A percentile compares a stretch with the other conserved stretches of the same genome.
These are phyloP conservation scores for Neosilurus mollespiculum DNA, from an alignment of 2,797 vertebrate genomes.

Conservation along the genomic window DNA sequence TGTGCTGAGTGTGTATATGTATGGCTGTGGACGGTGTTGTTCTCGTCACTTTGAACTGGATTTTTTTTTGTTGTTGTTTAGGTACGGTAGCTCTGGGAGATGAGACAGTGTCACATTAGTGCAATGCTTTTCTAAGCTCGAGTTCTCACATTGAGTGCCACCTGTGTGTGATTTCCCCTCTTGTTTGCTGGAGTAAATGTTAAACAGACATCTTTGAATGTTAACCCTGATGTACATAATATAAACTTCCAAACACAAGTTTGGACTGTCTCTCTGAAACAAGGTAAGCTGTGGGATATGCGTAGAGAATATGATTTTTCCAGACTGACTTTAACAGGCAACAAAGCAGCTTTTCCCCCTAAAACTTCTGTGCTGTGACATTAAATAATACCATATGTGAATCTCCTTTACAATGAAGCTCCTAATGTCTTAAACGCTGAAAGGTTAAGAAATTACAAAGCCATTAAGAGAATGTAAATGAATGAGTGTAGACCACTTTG, in stretches of 20 bases:
- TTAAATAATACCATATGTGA: slow-evolving; percentile 20
- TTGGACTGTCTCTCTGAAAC: not conserved
- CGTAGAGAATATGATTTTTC: not conserved
- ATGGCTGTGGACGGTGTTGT: slow-evolving; percentile 16
- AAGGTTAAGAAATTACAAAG: slow-evolving; percentile 5
- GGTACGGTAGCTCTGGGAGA: slow-evolving; percentile 28
- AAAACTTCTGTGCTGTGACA: not conserved
- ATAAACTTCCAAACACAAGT: slow-evolving; percentile 2
- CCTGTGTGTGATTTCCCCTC: slow-evolving; percentile 28
- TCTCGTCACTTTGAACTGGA: slow-evolving; percentile 62
- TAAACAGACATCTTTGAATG: slow-evolving; percentile 31
- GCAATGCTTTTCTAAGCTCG: slow-evolving; percentile 18
- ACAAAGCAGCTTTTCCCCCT: slow-evolving; percentile 8
- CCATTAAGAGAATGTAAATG: slow-evolving; percentile 17
- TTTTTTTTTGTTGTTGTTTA: slow-evolving; percentile 49
- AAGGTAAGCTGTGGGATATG: not conserved
- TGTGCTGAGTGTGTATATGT: slow-evolving; percentile 40
- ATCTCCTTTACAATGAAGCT: slow-evolving; percentile 1
- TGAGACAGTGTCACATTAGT: slow-evolving; percentile 17
- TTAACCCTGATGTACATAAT: slow-evolving; percentile 15
- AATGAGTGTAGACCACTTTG: not conserved
- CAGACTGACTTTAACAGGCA: slow-evolving; percentile 14
- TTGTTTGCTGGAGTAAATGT: slow-evolving; percentile 38
- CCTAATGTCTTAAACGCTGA: slow-evolving; percentile 45
- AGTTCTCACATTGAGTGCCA: slow-evolving; percentile 17